Evolutionary conservation across 23 tunicate species (phyloP), one percentile per base, ranked within the genome.

Genomic region (Corella eumyota): DNA sequence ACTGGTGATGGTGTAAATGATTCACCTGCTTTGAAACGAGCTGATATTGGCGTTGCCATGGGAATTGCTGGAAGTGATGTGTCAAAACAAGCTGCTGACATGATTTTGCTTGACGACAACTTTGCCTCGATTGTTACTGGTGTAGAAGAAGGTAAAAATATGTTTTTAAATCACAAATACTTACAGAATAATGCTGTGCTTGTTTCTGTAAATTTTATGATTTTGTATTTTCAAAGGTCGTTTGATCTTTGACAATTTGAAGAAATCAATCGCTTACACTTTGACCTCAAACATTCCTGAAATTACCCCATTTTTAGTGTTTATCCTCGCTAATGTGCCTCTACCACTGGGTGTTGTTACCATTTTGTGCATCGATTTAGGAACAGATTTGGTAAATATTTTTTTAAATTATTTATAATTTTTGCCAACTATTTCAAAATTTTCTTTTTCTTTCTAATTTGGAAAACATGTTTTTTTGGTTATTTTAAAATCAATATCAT

Each of bases 31-130:
- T 63, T 93, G 59, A 93, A 93, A 63, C 76, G 82, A 53, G 99
- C 99, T 50, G 99, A 93, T 73, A 93, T 93, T 61, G 99, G 99
- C 36, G 99, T 93, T 72, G 99, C 99, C 60, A 93, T 93, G 99
- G 99, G 99, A 56, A 93, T 93, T 26, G 90, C 99, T 53, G 99
- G 99, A 62, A 85, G 95, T 60, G 99, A 93, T 78, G 99, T 93
- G 25, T 93, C 99, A 30, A 93, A 93, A 50, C 99, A 93, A 73
- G 99, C 99, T 3, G 95, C 99, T 30, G 99, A 93, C 95, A 93
- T 93, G 99, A 85, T 93, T 49, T 58, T 93, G 77, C 80, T 93
- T 44, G 99, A 93, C 51, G 99, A 93, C 74, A 93, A 93, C 62
- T 93, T 93, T 51, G 99, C 99, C n/a, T 93, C 99, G 40, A 93